Evolutionary conservation across 2,797 vertebrate genomes (phyloP), one percentile per base, ranked within the genome.

Genomic region (Philypnodon macrostomus): DNA sequence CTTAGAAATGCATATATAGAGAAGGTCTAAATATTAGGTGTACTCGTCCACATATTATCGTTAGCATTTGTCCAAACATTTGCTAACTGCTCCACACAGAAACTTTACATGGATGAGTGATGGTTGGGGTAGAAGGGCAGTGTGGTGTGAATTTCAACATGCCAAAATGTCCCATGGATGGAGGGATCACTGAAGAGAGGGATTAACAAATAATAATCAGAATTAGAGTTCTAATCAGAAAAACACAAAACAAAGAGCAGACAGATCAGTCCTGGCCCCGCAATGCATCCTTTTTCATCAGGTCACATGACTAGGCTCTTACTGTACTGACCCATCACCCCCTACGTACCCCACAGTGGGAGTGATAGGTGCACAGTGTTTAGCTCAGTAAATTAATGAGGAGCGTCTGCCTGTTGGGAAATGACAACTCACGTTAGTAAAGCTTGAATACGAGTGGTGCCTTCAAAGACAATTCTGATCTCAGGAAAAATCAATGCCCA

Each of bases 101-200:
- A 30, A 30, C 41, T 27, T 21, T 57, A 66, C 5, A 73, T 56
- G 35, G 58, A 62, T 67, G 66, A 44, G 44, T 9, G 47, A 54
- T 2, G 30, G 68, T 55, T 57, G 46, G 82, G 80, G 80, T 73
- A 79, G 87, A 85, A 59, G 57, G 80, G 90, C 88, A 86, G 90
- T 89, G 89, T 89, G 91, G 90, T 89, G 90, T 92, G 90, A 92
- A 92, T 92, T 92, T 93, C 87, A 87, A 84, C 84, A 93, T 93
- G 87, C 84, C 71, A 61, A 70, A 77, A 70, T 23, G 15, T 62
- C 63, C 71, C 11, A 77, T 83, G 79, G 72, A 84, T 83, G 81
- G 70, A 74, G 62, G 39, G 47, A 40, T 49, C 87, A 73, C 60
- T 34, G 23, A 21, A 34, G 19, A 84, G 78, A 79, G 70, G 73